phyloP scores from a whole-genome alignment of 1,140 invertebrate genomes.

The Drosophila repleta region DNA sequence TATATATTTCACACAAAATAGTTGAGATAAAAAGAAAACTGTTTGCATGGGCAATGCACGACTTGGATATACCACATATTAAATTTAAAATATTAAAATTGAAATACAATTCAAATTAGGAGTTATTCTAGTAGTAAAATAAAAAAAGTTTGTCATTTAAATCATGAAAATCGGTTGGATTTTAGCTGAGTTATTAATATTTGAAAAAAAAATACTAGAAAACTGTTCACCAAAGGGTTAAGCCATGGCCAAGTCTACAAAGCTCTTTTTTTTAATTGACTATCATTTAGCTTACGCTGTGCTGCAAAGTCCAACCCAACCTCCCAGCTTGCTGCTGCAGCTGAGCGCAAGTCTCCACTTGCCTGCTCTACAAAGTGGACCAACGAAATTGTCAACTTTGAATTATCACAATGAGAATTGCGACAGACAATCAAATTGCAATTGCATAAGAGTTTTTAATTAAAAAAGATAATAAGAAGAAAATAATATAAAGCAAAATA shows the following conservation, averaged over 20 bases:
- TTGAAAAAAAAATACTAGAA: too few species aligned
- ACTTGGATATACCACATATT: too few species aligned
- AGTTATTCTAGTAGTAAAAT: too few species aligned
- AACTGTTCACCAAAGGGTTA: background rate
- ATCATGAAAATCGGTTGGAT: too few species aligned
- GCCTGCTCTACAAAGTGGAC: background rate
- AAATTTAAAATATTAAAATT: too few species aligned
- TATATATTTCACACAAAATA: background rate
- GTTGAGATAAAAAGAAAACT: too few species aligned
- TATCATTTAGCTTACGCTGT: background rate
- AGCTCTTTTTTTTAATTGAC: background rate
- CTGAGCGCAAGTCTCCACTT: constrained; percentile 1
- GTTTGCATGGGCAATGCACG: background rate
- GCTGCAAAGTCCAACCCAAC: background rate
- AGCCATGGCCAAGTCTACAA: background rate
- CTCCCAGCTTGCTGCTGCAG: background rate
- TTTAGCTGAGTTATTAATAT: background rate
- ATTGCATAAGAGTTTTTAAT: background rate
- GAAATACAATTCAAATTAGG: too few species aligned
- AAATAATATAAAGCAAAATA: too few species aligned
- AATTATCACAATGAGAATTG: too few species aligned
- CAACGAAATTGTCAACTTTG: too few species aligned
- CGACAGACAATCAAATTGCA: too few species aligned
- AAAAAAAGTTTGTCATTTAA: too few species aligned
- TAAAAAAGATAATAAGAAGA: background rate